Evolutionary conservation across 1,140 invertebrate species (phyloP), one percentile per base, ranked within the genome.

Genomic region (Sycophila sp.): DNA sequence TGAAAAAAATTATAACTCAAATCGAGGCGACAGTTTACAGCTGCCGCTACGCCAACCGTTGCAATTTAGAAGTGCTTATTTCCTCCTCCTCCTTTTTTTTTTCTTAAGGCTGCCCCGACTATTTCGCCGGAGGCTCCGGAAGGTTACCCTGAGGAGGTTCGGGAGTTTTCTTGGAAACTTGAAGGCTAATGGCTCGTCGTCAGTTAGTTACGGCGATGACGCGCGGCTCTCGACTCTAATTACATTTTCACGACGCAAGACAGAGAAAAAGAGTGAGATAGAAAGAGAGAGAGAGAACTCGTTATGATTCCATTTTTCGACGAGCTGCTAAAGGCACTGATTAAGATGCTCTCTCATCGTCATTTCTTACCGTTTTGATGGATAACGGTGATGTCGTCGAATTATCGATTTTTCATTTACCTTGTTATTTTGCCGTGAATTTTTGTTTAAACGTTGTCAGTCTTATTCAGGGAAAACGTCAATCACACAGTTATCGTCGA

Each of bases 271-370:
- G n/a, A n/a, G n/a, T n/a, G n/a, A n/a, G n/a, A n/a, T n/a, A n/a
- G n/a, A n/a, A n/a, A n/a, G n/a, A n/a, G 11, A n/a, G 34, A 40
- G 4, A 59, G n/a, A 13, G 8, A 15, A 2, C 4, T 59, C 56
- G 13, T 62, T 62, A 62, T 47, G 11, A 62, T 62, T 62, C 40
- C 26, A 62, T 30, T 45, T 62, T 62, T 45, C 28, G 17, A 62
- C n/a, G 38, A 30, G 7, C 19, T 47, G 7, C 7, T n/a, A 47
- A 62, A 26, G 24, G 2, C 26, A 2, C 2, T 62, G 58, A 62
- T 62, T 62, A 19, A 49, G 42, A n/a, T n/a, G n/a, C n/a, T n/a
- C n/a, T n/a, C n/a, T n/a, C n/a, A n/a, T n/a, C n/a, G n/a, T n/a
- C n/a, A n/a, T n/a, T n/a, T n/a, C n/a, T n/a, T n/a, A n/a, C n/a